phyloP scores from a whole-genome alignment of 2,888 invertebrate species.

The Caenorhabditis sulstoni region DNA sequence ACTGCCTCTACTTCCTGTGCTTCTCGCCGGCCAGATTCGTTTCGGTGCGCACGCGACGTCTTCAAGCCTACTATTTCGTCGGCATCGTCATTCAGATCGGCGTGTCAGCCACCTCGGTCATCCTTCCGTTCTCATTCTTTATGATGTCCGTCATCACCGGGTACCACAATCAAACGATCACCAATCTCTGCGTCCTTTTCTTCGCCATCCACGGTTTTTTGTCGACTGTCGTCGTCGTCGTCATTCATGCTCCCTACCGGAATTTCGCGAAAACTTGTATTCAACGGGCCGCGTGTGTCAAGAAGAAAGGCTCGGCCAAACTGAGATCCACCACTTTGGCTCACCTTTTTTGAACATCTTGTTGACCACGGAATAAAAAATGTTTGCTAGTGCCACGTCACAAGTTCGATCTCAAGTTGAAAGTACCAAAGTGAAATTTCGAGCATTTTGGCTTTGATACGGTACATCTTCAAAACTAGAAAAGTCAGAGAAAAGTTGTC shows the following conservation, averaged over 20 bases:
- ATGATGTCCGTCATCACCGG: conserved; percentile 9
- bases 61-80: conserved; percentile 7
- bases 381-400: too few relatives aligned
- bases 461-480: too few relatives aligned
- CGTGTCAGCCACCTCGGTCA: neutral
- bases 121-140: conserved; percentile 1
- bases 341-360: too few relatives aligned
- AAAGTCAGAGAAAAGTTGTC: too few relatives aligned
- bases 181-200: conserved; percentile 15
- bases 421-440: too few relatives aligned
- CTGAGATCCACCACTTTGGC: neutral
- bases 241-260: conserved; percentile 15
- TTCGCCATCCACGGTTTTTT: conserved; percentile 17
- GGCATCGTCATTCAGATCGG: conserved; percentile 3
- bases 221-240: neutral
- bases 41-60: neutral
- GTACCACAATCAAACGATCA: conserved; percentile 22
- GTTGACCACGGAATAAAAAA: too few relatives aligned
- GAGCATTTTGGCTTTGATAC: too few relatives aligned
- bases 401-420: too few relatives aligned
- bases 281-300: neutral
- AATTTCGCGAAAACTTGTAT: neutral
- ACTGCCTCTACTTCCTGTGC: conserved; percentile 12
- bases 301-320: neutral
- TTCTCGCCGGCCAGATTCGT: neutral